Evolutionary conservation across 2,797 vertebrate genomes (phyloP).

Genomic region (Apodemus agrarius): DNA sequence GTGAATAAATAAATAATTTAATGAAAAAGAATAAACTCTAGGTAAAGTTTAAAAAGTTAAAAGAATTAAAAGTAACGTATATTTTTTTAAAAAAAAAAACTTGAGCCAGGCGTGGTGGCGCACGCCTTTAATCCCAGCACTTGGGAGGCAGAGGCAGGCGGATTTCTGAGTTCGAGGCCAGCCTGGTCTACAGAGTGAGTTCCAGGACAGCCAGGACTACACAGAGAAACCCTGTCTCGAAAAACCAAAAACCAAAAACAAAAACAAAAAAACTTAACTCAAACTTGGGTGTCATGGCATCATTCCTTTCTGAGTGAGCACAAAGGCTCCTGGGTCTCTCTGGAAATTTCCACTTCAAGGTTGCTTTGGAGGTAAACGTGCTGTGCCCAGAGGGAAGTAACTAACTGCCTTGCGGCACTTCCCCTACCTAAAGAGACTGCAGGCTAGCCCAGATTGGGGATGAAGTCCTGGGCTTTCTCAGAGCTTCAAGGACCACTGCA

Average conservation of each 20-base stretch:
- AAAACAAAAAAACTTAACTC: background rate
- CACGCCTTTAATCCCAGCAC: too few relatives aligned
- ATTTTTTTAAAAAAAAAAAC: too few relatives aligned
- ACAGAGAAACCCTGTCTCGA: too few relatives aligned
- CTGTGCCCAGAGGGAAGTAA: background rate
- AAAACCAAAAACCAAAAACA: too few relatives aligned
- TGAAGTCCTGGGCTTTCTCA: background rate
- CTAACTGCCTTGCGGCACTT: background rate
- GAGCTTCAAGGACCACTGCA: background rate
- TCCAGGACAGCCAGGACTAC: too few relatives aligned
- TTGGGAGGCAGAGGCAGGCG: too few relatives aligned
- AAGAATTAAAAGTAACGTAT: background rate
- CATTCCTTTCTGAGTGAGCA: background rate
- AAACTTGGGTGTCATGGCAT: background rate
- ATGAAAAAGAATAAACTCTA: background rate
- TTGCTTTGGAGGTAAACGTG: background rate
- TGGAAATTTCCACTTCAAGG: background rate
- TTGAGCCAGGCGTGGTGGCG: too few relatives aligned
- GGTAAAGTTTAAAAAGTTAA: background rate
- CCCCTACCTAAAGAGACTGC: background rate
- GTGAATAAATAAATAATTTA: background rate
- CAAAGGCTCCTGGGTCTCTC: background rate
- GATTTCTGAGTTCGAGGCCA: too few relatives aligned
- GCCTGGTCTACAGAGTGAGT: too few relatives aligned
- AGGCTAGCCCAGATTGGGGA: background rate